Base-by-base conservation (phyloP, 2,888 invertebrate species). In the Smittia aterrima region DNA sequence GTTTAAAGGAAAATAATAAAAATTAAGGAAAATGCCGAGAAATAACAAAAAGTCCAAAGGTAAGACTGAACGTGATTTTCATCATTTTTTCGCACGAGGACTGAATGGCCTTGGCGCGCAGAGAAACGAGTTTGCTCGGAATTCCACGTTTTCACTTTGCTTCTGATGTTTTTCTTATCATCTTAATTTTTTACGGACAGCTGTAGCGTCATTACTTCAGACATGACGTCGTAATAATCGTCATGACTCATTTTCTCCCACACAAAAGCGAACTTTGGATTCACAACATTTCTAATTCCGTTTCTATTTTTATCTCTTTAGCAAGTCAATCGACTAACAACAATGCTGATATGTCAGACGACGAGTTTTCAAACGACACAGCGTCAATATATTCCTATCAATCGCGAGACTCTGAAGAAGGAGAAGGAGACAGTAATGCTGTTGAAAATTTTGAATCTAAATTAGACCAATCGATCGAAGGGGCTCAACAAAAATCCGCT, bases 401-500 rank as follows among this genome's bases (percentile, higher is more conserved):
- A 77, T 95, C 95, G n/a, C 79, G 79, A 1, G 38, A 18, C 0
- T 1, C 40, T 1, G 20, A n/a, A 74, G 77, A 78, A 3, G 91
- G 91, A 77, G 92, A 92, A 77, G 83, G 85, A 4, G 41, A 79
- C 68, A 82, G 83, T 74, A 85, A 86, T 67, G 79, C 81, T 53
- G 86, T 85, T 77, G 88, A 88, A 78, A 87, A 87, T 76, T 90
- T 93, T 77, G 96, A 97, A 83, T 95, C 96, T 78, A 95, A 95
- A 81, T 86, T 98, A 27, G 86, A 89, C 32, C 95, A 95, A 80
- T 88, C 91, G 1, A 88, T 98, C 71, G 98, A 98, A 80, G 92
- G 91, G 24, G 86, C 95, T 53, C 88, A 90, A n/a, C 93, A 96
- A 77, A 95, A 96, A 79, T 93, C 95, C 76, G 90, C 91, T 9